Base-by-base conservation (phyloP, 2,888 invertebrate genomes). In the Sinotaia quadrata region DNA sequence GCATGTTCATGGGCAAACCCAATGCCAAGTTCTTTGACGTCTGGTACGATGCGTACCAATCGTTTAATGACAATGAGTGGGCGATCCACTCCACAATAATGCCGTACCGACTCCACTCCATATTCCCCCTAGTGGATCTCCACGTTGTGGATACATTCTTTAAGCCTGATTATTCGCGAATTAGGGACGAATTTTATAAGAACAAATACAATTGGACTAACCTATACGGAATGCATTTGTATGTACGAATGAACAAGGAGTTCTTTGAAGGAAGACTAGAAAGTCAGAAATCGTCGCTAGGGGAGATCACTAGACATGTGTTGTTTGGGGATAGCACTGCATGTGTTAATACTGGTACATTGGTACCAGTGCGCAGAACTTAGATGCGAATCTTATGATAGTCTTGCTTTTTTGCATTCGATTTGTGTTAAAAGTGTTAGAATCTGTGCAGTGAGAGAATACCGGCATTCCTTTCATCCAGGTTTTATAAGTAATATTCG, bases 311-410 rank as follows among this genome's bases (percentile, higher is more conserved):
- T 10, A 12, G 56, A 4, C 29, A 56, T 27, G 34, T 56, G 8
- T 15, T 56, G 10, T 56, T 56, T 33, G 56, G 56, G n/a, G 56
- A 56, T 21, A 56, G 56, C n/a, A 34, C 31, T 24, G 56, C n/a
- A 12, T 56, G 56, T 34, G 12, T 56, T 31, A n/a, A 10, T n/a
- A n/a, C n/a, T n/a, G n/a, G n/a, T n/a, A n/a, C n/a, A n/a, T n/a
- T n/a, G n/a, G n/a, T n/a, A n/a, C n/a, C n/a, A n/a, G n/a, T n/a
- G n/a, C n/a, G n/a, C n/a, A n/a, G n/a, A n/a, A n/a, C n/a, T n/a
- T n/a, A n/a, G n/a, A n/a, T n/a, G n/a, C n/a, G n/a, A n/a, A n/a
- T n/a, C n/a, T n/a, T n/a, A n/a, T n/a, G n/a, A n/a, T n/a, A n/a
- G n/a, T n/a, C n/a, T n/a, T n/a, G n/a, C n/a, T n/a, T n/a, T n/a